A percentile compares a stretch with the other conserved stretches of the same genome.
Conservation (phyloP, 1,140 invertebrate genomes). For the Coptotermes formosanus region DNA sequence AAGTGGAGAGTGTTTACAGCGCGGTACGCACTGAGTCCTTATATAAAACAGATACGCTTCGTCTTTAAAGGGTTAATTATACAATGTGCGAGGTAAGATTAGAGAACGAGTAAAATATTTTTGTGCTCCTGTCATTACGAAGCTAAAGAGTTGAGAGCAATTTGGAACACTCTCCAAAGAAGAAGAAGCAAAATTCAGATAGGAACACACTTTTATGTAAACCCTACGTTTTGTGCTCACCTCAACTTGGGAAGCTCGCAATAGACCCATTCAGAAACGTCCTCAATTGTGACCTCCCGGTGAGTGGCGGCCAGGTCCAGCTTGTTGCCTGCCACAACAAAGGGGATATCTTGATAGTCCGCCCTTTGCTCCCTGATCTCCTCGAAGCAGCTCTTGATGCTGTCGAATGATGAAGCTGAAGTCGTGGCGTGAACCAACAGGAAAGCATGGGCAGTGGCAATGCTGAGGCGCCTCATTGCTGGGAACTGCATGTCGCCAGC, state of each 20-base stretch:
- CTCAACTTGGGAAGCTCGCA: conserved; percentile 71
- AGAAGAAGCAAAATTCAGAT: no score
- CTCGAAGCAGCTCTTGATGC: conserved; percentile 77
- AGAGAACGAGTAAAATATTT: no score
- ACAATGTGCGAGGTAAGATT: no score
- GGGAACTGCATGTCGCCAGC: conserved; percentile 82
- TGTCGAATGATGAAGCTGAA: conserved; percentile 69
- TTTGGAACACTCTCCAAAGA: no score
- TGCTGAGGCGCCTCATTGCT: conserved; percentile 80
- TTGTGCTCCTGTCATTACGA: no score
- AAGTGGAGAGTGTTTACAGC: no score
- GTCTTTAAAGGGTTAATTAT: no score
- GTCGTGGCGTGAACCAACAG: conserved; percentile 86
- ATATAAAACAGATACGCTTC: no score
- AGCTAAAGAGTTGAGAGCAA: no score
- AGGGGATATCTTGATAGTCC: conserved; percentile 79
- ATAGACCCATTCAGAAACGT: conserved; percentile 77
- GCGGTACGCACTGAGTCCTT: no score
- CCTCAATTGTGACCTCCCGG: conserved; percentile 68
- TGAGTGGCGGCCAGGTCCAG: conserved; percentile 65
- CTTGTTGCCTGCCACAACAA: conserved; percentile 85
- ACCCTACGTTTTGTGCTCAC: conserved; percentile 43
- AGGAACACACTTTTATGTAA: no score
- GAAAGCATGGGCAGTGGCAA: conserved; percentile 87
- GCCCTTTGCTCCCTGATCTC: conserved; percentile 77